phyloP scores from a whole-genome alignment of 2,888 invertebrate genomes.

The Acanthosepion esculentum region DNA sequence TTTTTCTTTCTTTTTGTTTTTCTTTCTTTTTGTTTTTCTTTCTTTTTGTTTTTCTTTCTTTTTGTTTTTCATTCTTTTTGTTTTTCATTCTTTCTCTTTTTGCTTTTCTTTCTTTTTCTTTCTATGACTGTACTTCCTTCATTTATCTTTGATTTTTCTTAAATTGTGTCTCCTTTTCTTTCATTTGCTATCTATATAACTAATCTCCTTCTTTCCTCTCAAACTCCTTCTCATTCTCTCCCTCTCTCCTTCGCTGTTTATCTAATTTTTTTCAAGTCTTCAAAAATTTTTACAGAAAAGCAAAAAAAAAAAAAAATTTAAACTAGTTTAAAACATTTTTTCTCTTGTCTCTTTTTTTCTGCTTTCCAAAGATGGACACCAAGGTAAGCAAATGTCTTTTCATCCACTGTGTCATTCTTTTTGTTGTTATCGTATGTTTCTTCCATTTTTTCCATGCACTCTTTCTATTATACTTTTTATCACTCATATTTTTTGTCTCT shows the following conservation, averaged over 20 bases:
- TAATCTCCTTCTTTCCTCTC: not conserved
- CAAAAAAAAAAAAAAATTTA: too few relatives aligned
- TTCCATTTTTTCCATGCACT: too few relatives aligned
- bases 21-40: not conserved
- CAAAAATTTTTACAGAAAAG: too few relatives aligned
- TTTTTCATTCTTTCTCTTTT: not conserved
- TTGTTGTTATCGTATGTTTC: not conserved
- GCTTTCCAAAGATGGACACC: slow-evolving; percentile 46
- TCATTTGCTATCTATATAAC: not conserved
- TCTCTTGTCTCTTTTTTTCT: slow-evolving; percentile 34
- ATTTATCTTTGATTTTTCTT: not conserved
- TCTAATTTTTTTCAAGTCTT: too few relatives aligned
- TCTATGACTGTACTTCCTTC: slow-evolving; percentile 39
- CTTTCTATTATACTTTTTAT: not conserved
- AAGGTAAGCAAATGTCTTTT: slow-evolving; percentile 34
- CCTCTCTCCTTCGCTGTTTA: not conserved
- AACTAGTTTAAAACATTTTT: slow-evolving; percentile 41
- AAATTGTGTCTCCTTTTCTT: not conserved
- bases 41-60: not conserved
- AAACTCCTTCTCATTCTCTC: not conserved
- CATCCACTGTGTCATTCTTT: not conserved
- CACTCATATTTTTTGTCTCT: not conserved
- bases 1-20: slow-evolving; percentile 24
- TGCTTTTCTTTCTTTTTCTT: not conserved
- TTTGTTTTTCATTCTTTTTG: too few relatives aligned